phyloP scores from a whole-genome alignment of 2,888 invertebrate species.

The Crioceris asparagi region DNA sequence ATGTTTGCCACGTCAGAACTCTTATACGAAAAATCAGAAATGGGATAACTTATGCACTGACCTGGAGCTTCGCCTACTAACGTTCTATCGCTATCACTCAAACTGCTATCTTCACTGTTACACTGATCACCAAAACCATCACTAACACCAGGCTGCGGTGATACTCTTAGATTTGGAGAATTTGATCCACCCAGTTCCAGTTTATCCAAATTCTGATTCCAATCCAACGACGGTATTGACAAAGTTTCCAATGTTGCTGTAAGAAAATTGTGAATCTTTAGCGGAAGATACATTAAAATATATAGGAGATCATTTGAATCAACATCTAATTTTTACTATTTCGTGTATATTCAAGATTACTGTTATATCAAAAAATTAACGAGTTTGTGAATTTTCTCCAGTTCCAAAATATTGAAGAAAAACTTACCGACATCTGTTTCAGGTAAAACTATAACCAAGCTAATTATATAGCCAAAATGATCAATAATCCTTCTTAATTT shows the following conservation, averaged over 20 bases:
- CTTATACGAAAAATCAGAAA: not conserved
- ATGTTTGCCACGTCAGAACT: too few species aligned
- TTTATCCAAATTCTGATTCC: constrained; percentile 30
- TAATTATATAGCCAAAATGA: constrained; percentile 51
- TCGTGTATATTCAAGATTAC: not conserved
- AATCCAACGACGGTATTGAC: constrained; percentile 43
- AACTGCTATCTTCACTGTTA: constrained; percentile 65
- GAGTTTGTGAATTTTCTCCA: too few species aligned
- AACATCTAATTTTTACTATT: not conserved
- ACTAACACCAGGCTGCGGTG: constrained; percentile 29
- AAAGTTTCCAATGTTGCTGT: constrained; percentile 40
- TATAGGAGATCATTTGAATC: not conserved
- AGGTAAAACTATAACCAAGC: constrained; percentile 52
- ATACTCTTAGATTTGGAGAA: constrained; percentile 28
- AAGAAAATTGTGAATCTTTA: too few species aligned
- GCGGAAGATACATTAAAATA: not conserved
- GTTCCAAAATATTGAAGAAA: constrained; percentile 3
- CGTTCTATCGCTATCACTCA: constrained; percentile 62
- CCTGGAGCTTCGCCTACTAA: constrained; percentile 49
- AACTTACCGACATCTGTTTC: constrained; percentile 46
- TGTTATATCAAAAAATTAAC: constrained; percentile 1
- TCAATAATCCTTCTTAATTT: constrained; percentile 44
- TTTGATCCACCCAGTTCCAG: constrained; percentile 22
- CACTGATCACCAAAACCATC: constrained; percentile 48
- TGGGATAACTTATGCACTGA: constrained; percentile 20